These are phyloP conservation scores for Philereme transversata DNA, from an alignment of 2,888 invertebrate genomes.

Conservation along the genomic window DNA sequence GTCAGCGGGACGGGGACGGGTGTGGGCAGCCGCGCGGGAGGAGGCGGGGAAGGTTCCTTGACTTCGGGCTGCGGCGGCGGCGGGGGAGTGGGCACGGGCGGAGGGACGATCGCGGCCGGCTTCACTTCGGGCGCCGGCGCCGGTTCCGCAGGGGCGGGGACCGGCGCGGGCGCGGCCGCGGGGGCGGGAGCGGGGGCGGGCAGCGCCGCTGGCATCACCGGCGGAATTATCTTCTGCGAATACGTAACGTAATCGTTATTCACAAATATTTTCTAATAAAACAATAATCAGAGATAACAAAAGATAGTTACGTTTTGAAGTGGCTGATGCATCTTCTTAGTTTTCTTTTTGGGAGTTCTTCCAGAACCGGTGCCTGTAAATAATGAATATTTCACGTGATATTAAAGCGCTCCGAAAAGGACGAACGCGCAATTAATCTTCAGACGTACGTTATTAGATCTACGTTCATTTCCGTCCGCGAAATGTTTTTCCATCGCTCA, in stretches of 20 bases:
- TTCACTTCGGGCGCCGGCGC: conserved; percentile 50
- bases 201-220: conserved; percentile 38
- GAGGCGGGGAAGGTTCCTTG: conserved; percentile 45
- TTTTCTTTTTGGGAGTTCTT: conserved; percentile 75
- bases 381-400: conserved; percentile 36
- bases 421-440: conserved; percentile 25
- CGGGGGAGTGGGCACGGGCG: conserved; percentile 43
- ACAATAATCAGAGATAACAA: conserved; percentile 12
- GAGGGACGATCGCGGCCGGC: conserved; percentile 6
- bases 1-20: conserved; percentile 19
- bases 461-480: background rate
- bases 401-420: conserved; percentile 33
- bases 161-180: conserved; percentile 25
- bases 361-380: conserved; percentile 69
- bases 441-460: background rate
- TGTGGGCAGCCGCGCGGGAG: conserved; percentile 50
- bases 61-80: conserved; percentile 39
- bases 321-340: conserved; percentile 69
- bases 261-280: background rate
- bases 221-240: conserved; percentile 53
- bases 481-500: background rate
- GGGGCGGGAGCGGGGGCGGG: conserved; percentile 25
- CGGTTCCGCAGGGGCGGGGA: conserved; percentile 48
- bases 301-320: conserved; percentile 73
- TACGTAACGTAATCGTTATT: background rate